Evolutionary conservation across 2,113 vertebrate genomes (phyloP).

Genomic region (Brachyhypopomus occidentalis): DNA sequence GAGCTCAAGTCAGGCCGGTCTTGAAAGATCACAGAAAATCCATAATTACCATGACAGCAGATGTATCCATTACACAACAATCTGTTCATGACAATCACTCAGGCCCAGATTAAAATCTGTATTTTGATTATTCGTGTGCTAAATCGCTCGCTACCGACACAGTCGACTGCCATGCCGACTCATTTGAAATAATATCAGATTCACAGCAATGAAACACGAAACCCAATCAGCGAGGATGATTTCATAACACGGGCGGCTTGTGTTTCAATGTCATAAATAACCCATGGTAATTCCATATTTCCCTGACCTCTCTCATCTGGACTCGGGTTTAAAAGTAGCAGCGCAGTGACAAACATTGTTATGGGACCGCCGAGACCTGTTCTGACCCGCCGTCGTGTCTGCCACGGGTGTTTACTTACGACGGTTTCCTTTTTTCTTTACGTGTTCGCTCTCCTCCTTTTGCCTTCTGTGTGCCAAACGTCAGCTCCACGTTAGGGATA

Average conservation of each 20-base stretch:
- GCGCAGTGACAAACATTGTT: constrained; percentile 79
- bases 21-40: constrained; percentile 65
- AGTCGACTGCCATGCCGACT: constrained; percentile 69
- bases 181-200: constrained; percentile 76
- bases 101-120: constrained; percentile 74
- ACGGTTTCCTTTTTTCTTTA: not conserved
- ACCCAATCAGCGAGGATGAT: constrained; percentile 71
- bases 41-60: constrained; percentile 71
- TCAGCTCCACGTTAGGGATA: not conserved
- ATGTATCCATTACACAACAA: constrained; percentile 78
- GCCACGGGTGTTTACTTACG: constrained; percentile 62
- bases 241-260: constrained; percentile 71
- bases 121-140: constrained; percentile 77
- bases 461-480: not conserved
- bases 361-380: constrained; percentile 55
- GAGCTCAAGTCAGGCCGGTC: constrained; percentile 26
- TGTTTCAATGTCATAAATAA: constrained; percentile 81
- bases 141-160: constrained; percentile 74
- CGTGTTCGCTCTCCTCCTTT: not conserved
- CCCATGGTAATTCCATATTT: constrained; percentile 79
- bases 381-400: constrained; percentile 64
- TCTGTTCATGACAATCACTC: constrained; percentile 72
- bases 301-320: constrained; percentile 75
- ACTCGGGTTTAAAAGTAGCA: constrained; percentile 65
- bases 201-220: constrained; percentile 53